Base-by-base conservation (phyloP, 1,140 invertebrate species). In the Chlorops oryzae region DNA sequence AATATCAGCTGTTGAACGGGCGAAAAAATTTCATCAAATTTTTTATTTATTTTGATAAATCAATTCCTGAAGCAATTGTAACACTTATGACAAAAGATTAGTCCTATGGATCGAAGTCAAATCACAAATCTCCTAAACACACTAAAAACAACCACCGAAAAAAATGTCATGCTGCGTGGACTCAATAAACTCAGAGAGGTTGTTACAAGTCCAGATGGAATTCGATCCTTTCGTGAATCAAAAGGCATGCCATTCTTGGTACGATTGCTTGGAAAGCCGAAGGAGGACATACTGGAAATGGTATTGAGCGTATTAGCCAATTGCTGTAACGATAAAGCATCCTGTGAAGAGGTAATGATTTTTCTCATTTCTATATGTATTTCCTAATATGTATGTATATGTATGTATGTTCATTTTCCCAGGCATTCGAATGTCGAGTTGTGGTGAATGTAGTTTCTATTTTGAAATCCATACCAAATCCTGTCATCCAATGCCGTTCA, bases 271-370 rank as follows among this genome's bases (percentile, higher is more conserved):
- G 51, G 47, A 34, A 63, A 63, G 52, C 62, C 63, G 17, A 57
- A 63, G 45, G 69, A 74, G 46, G 70, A 73, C 57, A 70, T 76
- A 39, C 58, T 75, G 52, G 73, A 77, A 50, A 59, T 77, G 7
- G 63, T 68, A 15, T 52, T 78, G 9, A 78, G 76, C 51, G 77
- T 78, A 58, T 61, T 78, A 40, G 77, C 74, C 9, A 78, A 78
- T 56, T 77, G 75, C 54, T 75, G 75, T 49, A 70, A 76, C 13
- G 71, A 77, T 43, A 58, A 62, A 9, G 56, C 59, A 24, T 58
- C 63, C 10, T 71, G 69, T 34, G 57, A 59, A 24, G 64, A 70
- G 60, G 67, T 71, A 34, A 57, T 23, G 21, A 46, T 20, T 5
- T 27, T 27, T 47, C 12, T 0, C 24, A 38, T 17, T 27, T 25